Evolutionary conservation across 2,797 vertebrate species (phyloP).

Genomic region (Mormyrus proboscirostris): DNA sequence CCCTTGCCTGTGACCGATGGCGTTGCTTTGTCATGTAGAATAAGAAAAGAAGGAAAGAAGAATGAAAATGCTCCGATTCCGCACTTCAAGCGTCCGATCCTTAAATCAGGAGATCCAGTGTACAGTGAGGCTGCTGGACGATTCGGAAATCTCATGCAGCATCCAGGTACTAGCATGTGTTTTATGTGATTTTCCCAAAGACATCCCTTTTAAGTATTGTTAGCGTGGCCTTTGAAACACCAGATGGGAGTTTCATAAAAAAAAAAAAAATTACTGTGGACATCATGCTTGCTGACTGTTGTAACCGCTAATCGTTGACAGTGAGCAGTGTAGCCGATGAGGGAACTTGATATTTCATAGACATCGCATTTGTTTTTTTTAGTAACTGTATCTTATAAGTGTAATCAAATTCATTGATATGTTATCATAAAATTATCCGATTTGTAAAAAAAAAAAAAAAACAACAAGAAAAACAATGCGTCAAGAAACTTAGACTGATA

Average conservation of each 20-base stretch:
- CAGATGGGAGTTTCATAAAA: neutral
- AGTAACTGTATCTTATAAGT: neutral
- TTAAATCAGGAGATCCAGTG: constrained; percentile 84
- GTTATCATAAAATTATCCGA: neutral
- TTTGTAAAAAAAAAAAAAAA: neutral
- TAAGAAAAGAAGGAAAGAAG: constrained; percentile 46
- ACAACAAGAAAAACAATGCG: neutral
- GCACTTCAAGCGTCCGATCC: constrained; percentile 89
- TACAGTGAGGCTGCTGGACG: constrained; percentile 87
- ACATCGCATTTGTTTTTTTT: neutral
- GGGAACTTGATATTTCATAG: constrained; percentile 9
- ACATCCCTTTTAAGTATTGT: neutral
- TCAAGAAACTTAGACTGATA: neutral
- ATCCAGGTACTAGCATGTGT: constrained; percentile 72
- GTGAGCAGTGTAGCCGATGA: neutral
- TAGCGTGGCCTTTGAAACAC: neutral
- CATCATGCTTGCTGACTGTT: neutral
- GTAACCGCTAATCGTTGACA: neutral
- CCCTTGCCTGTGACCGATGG: constrained; percentile 32
- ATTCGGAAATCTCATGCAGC: constrained; percentile 87
- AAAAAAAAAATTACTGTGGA: neutral
- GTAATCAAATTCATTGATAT: neutral
- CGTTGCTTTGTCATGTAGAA: constrained; percentile 51
- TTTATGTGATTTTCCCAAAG: neutral
- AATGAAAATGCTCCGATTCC: constrained; percentile 94